Evolutionary conservation across 2,797 vertebrate genomes (phyloP).

Genomic region (Euthynnus affinis): DNA sequence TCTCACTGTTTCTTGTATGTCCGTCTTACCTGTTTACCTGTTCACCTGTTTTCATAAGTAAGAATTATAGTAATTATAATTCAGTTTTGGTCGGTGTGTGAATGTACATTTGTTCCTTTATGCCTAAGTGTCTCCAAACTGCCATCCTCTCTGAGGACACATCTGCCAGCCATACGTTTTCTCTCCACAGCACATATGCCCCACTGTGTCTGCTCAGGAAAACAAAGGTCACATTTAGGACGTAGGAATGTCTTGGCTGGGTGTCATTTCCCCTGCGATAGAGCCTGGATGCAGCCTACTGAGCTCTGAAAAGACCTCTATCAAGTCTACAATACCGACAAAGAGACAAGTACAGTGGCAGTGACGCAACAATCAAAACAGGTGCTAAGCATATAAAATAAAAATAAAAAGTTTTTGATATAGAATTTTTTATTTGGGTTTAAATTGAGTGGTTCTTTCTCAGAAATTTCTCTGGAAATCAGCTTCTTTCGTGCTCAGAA

Average conservation of each 20-base stretch:
- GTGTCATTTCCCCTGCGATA: conserved; percentile 74
- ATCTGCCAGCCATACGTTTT: conserved; percentile 70
- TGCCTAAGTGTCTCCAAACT: conserved; percentile 9
- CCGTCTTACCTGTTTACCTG: too few species aligned
- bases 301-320: conserved; percentile 40
- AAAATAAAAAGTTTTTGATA: not conserved
- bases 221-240: conserved; percentile 82
- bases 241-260: conserved; percentile 78
- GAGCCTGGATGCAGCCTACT: conserved; percentile 38
- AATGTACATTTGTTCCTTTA: not conserved
- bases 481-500: not conserved
- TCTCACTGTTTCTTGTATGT: not conserved
- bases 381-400: not conserved
- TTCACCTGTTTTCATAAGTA: too few species aligned
- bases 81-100: not conserved
- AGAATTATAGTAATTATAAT: not conserved
- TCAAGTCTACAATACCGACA: conserved; percentile 2
- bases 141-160: conserved; percentile 48
- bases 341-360: not conserved
- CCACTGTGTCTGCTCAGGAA: conserved; percentile 60
- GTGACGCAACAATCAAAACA: conserved; percentile 1
- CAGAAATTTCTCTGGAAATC: not conserved
- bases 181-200: conserved; percentile 52
- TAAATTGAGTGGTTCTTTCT: not conserved
- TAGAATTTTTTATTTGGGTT: not conserved